Base-by-base conservation (phyloP, 2,797 vertebrate genomes). In the Peromyscus nudipes region DNA sequence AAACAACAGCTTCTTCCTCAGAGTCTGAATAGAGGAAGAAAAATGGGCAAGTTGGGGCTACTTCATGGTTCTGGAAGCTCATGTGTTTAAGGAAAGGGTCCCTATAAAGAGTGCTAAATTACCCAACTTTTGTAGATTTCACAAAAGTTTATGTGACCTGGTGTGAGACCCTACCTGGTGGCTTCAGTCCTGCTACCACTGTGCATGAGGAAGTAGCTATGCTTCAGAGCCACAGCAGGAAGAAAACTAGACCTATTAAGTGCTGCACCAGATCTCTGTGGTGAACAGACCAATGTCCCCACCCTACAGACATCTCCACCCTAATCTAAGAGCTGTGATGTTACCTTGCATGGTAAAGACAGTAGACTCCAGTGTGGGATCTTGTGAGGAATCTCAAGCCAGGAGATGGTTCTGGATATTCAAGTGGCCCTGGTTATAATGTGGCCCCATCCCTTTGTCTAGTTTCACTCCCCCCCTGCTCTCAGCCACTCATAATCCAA, bases 1-100 rank as follows among this genome's bases (percentile, higher is more conserved):
- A 40, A 91, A 62, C 37, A 52, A 1, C 80, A 97, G 11, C 73
- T 96, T 96, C 75, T 52, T 37, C 73, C 55, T 69, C 64, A 95
- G 92, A 89, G 40, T 92, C 73, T 89, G 40, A 62, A 71, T 3
- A 95, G 17, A 92, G 77, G 21, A 43, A 8, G 17, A 29, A 90
- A 90, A 52, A 29, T 97, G 52, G 80, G 91, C 25, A 37, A 77
- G 27, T 31, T 1, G 4, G 5, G 37, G 11, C 19, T 10, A 52
- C 57, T 37, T 60, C 9, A 31, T 65, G 40, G 49, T 85, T 34
- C 65, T 84, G 37, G 14, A 31, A n/a, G 46, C 40, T 46, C 37
- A 6, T 93, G 17, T 31, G 23, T 60, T 75, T 73, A 40, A 37
- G 11, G 19, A 17, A 29, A 19, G 16, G 19, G 31, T 75, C 19